Base-by-base conservation (phyloP, 2,113 vertebrate genomes). In the Larimichthys crocea region DNA sequence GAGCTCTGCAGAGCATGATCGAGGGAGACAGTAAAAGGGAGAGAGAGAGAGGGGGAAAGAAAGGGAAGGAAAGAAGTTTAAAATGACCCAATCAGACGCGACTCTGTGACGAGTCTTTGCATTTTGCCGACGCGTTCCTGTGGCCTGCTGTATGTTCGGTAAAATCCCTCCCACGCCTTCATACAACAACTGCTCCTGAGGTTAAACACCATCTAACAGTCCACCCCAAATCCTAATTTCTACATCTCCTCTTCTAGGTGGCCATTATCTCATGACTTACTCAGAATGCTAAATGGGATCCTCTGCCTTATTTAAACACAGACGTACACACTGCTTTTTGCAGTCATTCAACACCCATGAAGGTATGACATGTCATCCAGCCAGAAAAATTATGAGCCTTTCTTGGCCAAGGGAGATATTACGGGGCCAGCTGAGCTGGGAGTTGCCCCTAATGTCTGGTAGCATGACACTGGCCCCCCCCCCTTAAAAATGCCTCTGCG, bases 1-100 rank as follows among this genome's bases (percentile, higher is more conserved):
- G 90, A 94, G 93, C 89, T 90, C 86, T 88, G 88, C 91, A 88
- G 90, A 94, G 90, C 92, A 77, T 94, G 91, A 95, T 94, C 85
- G 76, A 93, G 89, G 74, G 84, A 91, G 89, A 92, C 89, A 93
- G 84, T 74, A 56, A 81, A 84, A 90, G 76, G 20, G 76, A 86
- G 79, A 35, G 72, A 56, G 40, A 35, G 72, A 56, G 40, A 68
- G 29, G 78, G 82, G 42, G 71, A 81, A 74, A 88, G 55, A 84
- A 81, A 81, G 87, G 78, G 73, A 80, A 75, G 42, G 80, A 66
- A 70, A 80, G 50, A 72, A 75, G 74, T 80, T 66, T 65, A 29
- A 68, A 69, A 83, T 60, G 65, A 78, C 67, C 71, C 31, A 76
- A 40, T 80, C 40, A 50, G 60, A 82, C 63, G 74, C 72, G 76